Percentiles rank a stretch among this genome's conserved stretches.
phyloP scores from a whole-genome alignment of 2,888 invertebrate genomes.

The Acronicta leporina region DNA sequence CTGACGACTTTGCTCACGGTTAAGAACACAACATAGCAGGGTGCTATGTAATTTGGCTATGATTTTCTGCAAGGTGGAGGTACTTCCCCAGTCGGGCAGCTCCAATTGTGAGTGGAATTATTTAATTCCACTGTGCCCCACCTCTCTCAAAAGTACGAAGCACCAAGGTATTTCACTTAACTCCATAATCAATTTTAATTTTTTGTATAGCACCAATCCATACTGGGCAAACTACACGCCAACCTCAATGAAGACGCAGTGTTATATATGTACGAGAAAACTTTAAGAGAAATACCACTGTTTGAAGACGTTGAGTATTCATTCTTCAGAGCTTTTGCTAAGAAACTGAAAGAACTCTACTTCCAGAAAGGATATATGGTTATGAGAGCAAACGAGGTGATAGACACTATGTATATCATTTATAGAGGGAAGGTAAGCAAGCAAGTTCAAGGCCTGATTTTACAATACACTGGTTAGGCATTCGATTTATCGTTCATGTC shows the following conservation, averaged over 20 bases:
- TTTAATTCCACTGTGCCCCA: no score
- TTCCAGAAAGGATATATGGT: conserved; percentile 85
- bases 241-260: conserved; percentile 88
- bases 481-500: background rate
- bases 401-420: conserved; percentile 81
- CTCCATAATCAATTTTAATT: background rate
- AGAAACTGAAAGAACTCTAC: conserved; percentile 80
- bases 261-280: conserved; percentile 86
- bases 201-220: conserved; percentile 78
- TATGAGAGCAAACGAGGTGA: conserved; percentile 81
- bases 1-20: no score
- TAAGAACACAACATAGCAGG: no score
- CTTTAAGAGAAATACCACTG: conserved; percentile 85
- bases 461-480: background rate
- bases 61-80: no score
- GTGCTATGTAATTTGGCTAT: no score
- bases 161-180: no score
- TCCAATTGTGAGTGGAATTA: no score
- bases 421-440: conserved; percentile 81
- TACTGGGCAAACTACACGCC: conserved; percentile 85
- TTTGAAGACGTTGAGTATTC: conserved; percentile 87
- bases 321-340: conserved; percentile 87
- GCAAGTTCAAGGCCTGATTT: background rate
- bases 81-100: no score
- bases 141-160: no score